Conservation (phyloP, 1,140 invertebrate genomes). For the Heliconius himera region DNA sequence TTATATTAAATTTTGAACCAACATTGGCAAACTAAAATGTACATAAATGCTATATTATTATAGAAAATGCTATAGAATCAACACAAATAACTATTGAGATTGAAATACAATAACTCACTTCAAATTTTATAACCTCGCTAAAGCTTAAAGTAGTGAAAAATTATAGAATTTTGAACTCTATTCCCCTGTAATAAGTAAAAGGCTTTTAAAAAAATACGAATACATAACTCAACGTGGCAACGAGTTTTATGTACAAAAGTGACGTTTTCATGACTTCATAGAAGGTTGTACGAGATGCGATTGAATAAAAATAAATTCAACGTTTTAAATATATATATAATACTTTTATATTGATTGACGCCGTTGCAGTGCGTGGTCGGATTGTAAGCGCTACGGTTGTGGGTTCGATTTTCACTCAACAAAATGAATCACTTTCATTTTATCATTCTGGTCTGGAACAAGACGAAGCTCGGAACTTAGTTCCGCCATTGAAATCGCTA, state of each 20-base stretch:
- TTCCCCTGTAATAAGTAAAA: slow-evolving; percentile 19
- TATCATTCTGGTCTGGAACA: neutral
- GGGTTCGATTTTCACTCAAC: neutral
- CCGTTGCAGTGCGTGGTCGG: too few relatives aligned
- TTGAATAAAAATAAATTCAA: neutral
- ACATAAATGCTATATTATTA: neutral
- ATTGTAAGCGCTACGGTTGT: neutral
- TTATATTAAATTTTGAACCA: too few relatives aligned
- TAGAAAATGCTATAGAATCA: neutral
- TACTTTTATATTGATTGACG: neutral
- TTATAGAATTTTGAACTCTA: slow-evolving; percentile 30
- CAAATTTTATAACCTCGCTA: slow-evolving; percentile 26
- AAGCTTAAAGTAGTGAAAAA: neutral
- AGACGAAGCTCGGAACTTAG: too few relatives aligned
- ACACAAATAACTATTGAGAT: neutral
- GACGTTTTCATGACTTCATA: slow-evolving; percentile 54
- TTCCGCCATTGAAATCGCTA: too few relatives aligned
- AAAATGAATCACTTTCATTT: neutral
- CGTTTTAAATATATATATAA: neutral
- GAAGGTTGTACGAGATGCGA: neutral
- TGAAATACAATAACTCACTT: slow-evolving; percentile 3
- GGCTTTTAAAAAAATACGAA: slow-evolving; percentile 14
- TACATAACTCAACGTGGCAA: slow-evolving; percentile 47
- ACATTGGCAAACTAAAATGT: neutral
- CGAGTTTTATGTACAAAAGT: slow-evolving; percentile 44